These are phyloP conservation scores for Dryoscopus gambensis DNA, from an alignment of 2,113 vertebrate genomes.

Conservation along the genomic window DNA sequence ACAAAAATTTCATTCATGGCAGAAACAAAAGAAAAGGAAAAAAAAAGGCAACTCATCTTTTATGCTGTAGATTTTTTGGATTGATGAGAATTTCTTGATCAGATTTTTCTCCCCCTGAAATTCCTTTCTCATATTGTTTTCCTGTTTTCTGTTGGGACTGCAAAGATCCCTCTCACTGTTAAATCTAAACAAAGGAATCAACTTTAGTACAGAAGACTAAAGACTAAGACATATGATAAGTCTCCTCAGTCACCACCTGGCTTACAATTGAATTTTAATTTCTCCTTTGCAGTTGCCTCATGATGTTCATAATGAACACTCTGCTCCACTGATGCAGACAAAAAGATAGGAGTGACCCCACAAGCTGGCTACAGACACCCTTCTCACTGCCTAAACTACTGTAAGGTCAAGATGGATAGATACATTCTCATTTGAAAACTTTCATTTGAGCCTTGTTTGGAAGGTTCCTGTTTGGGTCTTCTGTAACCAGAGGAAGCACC, in stretches of 20 bases:
- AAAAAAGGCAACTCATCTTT: background rate
- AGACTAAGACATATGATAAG: background rate
- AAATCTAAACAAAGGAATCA: background rate
- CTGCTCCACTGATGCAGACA: background rate
- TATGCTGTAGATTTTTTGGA: background rate
- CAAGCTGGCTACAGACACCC: background rate
- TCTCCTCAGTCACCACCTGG: background rate
- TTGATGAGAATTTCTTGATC: background rate
- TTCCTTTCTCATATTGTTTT: background rate
- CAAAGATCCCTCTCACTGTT: background rate
- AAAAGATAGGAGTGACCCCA: background rate
- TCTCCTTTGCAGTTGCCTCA: background rate
- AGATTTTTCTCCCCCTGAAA: background rate
- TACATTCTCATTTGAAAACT: background rate
- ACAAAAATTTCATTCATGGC: background rate
- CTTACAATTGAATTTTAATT: background rate
- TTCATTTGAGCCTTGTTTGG: background rate
- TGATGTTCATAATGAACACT: background rate
- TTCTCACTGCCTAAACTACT: background rate
- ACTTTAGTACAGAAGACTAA: background rate
- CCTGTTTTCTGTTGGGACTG: background rate
- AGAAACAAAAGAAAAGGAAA: background rate
- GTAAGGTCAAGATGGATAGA: background rate
- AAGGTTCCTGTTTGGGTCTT: background rate
- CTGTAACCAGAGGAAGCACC: slow-evolving; percentile 24